Evolutionary conservation across 2,113 vertebrate genomes (phyloP).

Genomic region (Tichodroma muraria): DNA sequence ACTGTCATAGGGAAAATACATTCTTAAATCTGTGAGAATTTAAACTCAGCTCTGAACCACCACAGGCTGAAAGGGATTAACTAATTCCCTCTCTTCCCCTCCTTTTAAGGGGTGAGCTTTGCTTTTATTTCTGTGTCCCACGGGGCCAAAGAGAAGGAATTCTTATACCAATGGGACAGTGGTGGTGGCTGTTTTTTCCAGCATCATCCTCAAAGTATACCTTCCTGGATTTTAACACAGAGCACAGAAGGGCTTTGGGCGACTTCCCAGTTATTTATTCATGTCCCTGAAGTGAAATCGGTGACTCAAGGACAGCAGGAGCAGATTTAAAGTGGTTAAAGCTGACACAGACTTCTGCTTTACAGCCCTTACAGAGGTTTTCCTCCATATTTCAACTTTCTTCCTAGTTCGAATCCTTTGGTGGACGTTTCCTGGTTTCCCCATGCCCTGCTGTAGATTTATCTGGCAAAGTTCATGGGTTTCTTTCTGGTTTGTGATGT

Average conservation of each 20-base stretch:
- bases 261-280: background rate
- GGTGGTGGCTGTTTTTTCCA: background rate
- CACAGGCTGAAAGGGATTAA: background rate
- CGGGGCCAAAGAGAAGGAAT: background rate
- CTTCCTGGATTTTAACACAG: background rate
- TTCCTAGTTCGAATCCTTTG: background rate
- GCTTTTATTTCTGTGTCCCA: background rate
- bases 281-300: background rate
- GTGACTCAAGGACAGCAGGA: background rate
- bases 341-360: background rate
- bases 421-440: background rate
- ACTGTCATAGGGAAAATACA: background rate
- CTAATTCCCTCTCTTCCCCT: background rate
- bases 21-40: background rate
- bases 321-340: background rate
- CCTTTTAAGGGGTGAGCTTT: background rate
- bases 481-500: background rate
- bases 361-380: background rate
- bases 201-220: background rate
- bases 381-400: background rate
- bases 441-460: background rate
- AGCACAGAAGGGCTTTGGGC: background rate
- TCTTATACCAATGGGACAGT: background rate
- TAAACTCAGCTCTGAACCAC: background rate
- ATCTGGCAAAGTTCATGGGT: too few species aligned